Evolutionary conservation across 1,140 invertebrate genomes (phyloP), one percentile per base, ranked within the genome.

Genomic region (Drosophila ogumai): DNA sequence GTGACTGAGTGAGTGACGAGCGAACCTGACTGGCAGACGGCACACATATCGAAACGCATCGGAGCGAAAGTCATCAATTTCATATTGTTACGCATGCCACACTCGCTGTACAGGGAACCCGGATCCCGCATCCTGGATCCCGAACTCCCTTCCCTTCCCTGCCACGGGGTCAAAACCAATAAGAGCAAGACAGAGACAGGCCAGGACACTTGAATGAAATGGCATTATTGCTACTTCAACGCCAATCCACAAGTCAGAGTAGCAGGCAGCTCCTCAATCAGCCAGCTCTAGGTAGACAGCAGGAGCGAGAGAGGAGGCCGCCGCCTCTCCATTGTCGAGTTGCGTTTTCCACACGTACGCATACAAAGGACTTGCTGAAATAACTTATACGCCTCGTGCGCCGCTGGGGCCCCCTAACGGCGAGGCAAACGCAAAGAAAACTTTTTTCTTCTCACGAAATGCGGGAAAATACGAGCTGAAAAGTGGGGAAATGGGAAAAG

Each of bases 41-140:
- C 61, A 69, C 66, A 90, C 81, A 90, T 90, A 90, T 85, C 85
- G 85, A 81, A 85, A 79, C 77, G 81, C 75, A 90, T 81, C 71
- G 78, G 65, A 85, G 81, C 85, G 85, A 90, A 90, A 90, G 85
- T 90, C 85, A 90, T 90, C 85, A 90, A 90, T 90, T 90, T 90
- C 85, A 90, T 90, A 90, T 90, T 90, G 85, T 90, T 90, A 90
- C 85, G 85, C 85, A 90, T 90, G 80, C 84, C 85, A 85, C 85
- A 88, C 36, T 72, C 52, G 32, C 17, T 10, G n/a, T 32, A 47
- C 22, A 68, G 22, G 43, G 59, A 50, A 54, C 22, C 28, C 2
- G 31, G 36, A 7, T 13, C 15, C 15, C 13, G 19, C 6, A 25
- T 7, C 4, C n/a, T 7, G 43, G 17, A 17, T 34, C 22, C 36